phyloP scores from a whole-genome alignment of 2,797 vertebrate species.

The Acestrorhynchus altus region DNA sequence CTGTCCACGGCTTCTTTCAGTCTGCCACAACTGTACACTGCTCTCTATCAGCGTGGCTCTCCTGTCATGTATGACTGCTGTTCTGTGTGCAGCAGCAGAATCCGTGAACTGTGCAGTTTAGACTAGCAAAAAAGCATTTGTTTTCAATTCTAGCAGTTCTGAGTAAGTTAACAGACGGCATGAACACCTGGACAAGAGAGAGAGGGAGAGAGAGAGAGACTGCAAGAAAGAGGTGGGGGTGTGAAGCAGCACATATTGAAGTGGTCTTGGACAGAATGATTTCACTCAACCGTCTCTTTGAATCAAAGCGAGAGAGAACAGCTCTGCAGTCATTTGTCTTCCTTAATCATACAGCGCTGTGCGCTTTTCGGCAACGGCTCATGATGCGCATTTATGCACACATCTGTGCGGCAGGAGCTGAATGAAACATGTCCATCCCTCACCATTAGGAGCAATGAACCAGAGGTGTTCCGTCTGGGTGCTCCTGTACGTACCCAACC shows the following conservation, averaged over 20 bases:
- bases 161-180: constrained; percentile 64
- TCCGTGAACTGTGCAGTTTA: constrained; percentile 51
- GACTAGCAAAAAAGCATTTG: constrained; percentile 50
- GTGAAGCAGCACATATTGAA: constrained; percentile 47
- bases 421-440: constrained; percentile 52
- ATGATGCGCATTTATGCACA: constrained; percentile 36
- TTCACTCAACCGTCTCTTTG: constrained; percentile 64
- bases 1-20: neutral
- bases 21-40: neutral
- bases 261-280: constrained; percentile 54
- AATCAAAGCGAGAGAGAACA: constrained; percentile 58
- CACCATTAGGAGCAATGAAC: constrained; percentile 35
- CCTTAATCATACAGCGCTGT: constrained; percentile 54
- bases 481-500: constrained; percentile 1
- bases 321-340: constrained; percentile 61
- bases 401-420: constrained; percentile 49
- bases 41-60: neutral
- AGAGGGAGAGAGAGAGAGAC: constrained; percentile 57
- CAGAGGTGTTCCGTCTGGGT: constrained; percentile 28
- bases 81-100: constrained; percentile 51
- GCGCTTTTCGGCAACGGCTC: constrained; percentile 40
- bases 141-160: constrained; percentile 56
- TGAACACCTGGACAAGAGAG: constrained; percentile 60
- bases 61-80: constrained; percentile 15
- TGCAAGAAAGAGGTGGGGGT: constrained; percentile 19